Percentiles rank a stretch among this genome's conserved stretches.
These are phyloP conservation scores for Apocrypta bakeri DNA, from an alignment of 1,140 invertebrate genomes.

Conservation along the genomic window DNA sequence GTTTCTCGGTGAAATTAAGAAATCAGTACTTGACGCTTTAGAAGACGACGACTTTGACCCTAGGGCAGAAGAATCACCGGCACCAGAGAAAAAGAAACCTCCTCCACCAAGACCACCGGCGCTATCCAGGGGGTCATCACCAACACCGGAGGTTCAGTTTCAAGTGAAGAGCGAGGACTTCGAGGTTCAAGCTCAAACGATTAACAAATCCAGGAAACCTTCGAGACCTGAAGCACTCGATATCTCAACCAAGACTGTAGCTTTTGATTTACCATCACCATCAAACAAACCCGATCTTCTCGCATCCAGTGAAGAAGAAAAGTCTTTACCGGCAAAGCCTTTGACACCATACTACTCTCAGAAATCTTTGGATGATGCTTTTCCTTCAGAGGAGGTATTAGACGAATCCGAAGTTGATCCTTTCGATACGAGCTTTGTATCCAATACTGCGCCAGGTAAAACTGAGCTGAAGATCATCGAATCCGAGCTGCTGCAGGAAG, in stretches of 20 bases:
- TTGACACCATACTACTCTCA: constrained; percentile 86
- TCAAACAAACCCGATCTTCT: constrained; percentile 76
- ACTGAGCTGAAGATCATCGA: constrained; percentile 84
- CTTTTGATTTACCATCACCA: constrained; percentile 80
- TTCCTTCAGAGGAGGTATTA: constrained; percentile 68
- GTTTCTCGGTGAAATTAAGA: constrained; percentile 75
- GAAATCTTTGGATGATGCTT: constrained; percentile 65
- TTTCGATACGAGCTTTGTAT: constrained; percentile 88
- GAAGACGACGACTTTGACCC: constrained; percentile 84
- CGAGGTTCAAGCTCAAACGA: not conserved
- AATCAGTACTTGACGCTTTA: constrained; percentile 43
- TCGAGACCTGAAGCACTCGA: constrained; percentile 78
- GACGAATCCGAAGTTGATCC: constrained; percentile 79
- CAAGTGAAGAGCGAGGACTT: constrained; percentile 71
- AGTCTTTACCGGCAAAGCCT: constrained; percentile 78
- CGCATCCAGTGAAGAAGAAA: constrained; percentile 77
- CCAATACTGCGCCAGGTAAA: constrained; percentile 80
- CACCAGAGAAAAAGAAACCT: constrained; percentile 8
- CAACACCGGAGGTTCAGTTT: constrained; percentile 51
- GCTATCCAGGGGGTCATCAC: constrained; percentile 7
- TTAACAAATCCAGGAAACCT: constrained; percentile 65
- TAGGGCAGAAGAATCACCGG: constrained; percentile 71
- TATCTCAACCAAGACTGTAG: constrained; percentile 78
- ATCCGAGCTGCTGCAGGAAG: constrained; percentile 77
- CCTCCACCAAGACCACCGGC: constrained; percentile 50